A percentile compares a stretch with the other conserved stretches of the same genome.
Evolutionary conservation across 2,797 vertebrate species (phyloP).

Genomic region (Sphenopsis melanotis): DNA sequence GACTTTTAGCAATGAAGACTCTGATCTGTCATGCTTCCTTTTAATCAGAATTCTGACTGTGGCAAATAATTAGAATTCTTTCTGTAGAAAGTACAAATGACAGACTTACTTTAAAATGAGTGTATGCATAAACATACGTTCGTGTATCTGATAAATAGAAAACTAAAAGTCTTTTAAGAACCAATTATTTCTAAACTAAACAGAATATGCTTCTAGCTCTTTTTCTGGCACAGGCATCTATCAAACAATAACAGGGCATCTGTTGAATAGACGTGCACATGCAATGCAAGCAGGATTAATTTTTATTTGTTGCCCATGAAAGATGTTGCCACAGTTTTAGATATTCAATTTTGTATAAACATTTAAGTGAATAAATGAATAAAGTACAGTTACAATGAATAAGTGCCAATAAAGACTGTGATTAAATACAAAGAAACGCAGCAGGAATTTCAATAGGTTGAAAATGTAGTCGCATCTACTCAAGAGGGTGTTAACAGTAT

Average conservation of each 20-base stretch:
- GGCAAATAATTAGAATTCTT: background rate
- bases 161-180: conserved; percentile 25
- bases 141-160: background rate
- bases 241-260: conserved; percentile 55
- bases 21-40: background rate
- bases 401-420: conserved; percentile 25
- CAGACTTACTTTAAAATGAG: background rate
- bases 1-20: background rate
- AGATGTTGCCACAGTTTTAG: conserved; percentile 27
- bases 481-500: conserved; percentile 32
- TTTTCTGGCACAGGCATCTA: conserved; percentile 28
- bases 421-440: conserved; percentile 3
- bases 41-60: background rate
- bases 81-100: background rate
- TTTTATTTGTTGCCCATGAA: conserved; percentile 51
- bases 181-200: conserved; percentile 38
- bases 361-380: conserved; percentile 54
- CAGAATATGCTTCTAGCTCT: conserved; percentile 26
- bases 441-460: conserved; percentile 32
- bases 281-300: conserved; percentile 19
- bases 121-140: background rate
- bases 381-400: conserved; percentile 23
- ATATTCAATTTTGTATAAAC: conserved; percentile 45
- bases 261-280: conserved; percentile 33
- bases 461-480: conserved; percentile 18